phyloP scores from a whole-genome alignment of 2,888 invertebrate species.

The Maniola hyperantus region DNA sequence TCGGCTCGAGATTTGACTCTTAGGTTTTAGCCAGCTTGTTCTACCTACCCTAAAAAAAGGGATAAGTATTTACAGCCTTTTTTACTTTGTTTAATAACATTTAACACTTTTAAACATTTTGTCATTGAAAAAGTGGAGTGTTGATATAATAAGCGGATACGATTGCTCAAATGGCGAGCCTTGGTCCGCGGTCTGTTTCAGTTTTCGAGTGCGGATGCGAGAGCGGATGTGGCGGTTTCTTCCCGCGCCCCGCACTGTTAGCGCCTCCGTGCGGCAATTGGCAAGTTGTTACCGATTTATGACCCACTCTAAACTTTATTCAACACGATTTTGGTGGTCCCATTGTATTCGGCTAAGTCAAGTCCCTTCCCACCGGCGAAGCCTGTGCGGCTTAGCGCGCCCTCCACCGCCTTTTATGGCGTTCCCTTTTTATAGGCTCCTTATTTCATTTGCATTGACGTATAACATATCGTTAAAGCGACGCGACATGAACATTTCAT shows the following conservation, averaged over 20 bases:
- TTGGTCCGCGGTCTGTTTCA: slow-evolving; percentile 31
- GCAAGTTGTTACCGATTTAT: slow-evolving; percentile 78
- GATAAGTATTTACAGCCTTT: background rate
- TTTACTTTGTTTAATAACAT: background rate
- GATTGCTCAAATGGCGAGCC: slow-evolving; percentile 34
- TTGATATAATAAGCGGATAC: slow-evolving; percentile 41
- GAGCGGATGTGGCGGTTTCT: slow-evolving; percentile 73
- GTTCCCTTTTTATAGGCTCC: slow-evolving; percentile 64
- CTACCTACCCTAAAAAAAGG: background rate
- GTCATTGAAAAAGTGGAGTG: slow-evolving; percentile 24
- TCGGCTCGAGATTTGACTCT: too few relatives aligned
- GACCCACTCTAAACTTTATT: slow-evolving; percentile 77
- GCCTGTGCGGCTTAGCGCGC: slow-evolving; percentile 57
- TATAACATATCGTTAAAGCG: slow-evolving; percentile 60
- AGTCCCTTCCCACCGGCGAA: slow-evolving; percentile 57
- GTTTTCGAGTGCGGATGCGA: slow-evolving; percentile 78
- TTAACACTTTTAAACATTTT: slow-evolving; percentile 22
- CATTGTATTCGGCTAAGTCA: slow-evolving; percentile 71
- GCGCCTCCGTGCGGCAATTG: slow-evolving; percentile 80
- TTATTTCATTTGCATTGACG: slow-evolving; percentile 67
- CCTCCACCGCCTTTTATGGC: slow-evolving; percentile 67
- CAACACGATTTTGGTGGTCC: slow-evolving; percentile 78
- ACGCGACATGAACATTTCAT: slow-evolving; percentile 41
- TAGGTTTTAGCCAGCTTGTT: too few relatives aligned
- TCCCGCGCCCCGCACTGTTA: slow-evolving; percentile 63